Base-by-base conservation (phyloP, 92 coral and sea anemone species). In the Porites evermanni region DNA sequence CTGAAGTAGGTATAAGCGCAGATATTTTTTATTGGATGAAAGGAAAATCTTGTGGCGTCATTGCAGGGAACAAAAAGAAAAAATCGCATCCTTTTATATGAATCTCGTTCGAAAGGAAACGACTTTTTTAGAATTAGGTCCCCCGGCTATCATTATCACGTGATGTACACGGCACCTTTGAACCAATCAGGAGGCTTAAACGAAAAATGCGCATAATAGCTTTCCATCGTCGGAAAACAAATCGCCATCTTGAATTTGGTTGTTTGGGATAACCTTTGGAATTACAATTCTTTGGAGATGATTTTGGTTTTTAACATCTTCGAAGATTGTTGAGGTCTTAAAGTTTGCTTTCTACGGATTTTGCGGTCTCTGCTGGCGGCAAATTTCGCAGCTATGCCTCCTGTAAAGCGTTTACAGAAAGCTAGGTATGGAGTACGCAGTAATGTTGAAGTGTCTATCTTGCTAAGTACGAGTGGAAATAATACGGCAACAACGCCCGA, bases 181-280 rank as follows among this genome's bases (percentile, higher is more conserved):
- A 53, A 24, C 87, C 87, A 83, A 83, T 83, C 87, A 83, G 74
- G 80, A 61, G 72, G 2, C 66, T 71, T 38, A 59, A 51, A 67
- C 23, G 50, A 50, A 64, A 75, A 73, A 61, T 71, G 77, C 13
- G 88, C 88, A 77, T 85, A 77, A 78, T 67, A 85, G 56, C 77
- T 85, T 77, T 24, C 78, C 87, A 76, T 81, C 87, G 75, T 26
- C 88, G 70, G 86, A 85, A 86, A 92, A 92, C 90, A 89, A 89
- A 89, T 69, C 95, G 95, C 95, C 95, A 92, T 92, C 92, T 92
- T 92, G 93, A 71, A 82, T 85, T 70, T 72, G 68, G 59, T 80
- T 24, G 68, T 14, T 23, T 23, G 73, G 26, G 61, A 44, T 53
- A 76, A 17, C 47, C 80, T 74, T 53, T 63, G 87, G 79, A 83